phyloP scores from a whole-genome alignment of 2,113 vertebrate species.

The Sebastes fasciatus region DNA sequence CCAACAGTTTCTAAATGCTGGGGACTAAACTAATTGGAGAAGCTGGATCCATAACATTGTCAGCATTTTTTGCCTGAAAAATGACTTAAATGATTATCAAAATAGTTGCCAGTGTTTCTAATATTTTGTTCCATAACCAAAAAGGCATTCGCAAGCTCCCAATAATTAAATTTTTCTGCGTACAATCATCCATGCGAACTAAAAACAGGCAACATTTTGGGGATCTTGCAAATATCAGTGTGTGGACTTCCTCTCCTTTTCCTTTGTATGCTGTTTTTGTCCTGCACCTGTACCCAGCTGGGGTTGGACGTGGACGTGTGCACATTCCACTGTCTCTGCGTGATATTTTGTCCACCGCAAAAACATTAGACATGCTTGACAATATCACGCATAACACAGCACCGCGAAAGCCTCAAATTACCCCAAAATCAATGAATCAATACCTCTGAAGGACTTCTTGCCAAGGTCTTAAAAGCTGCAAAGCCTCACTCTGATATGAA shows the following conservation, averaged over 20 bases:
- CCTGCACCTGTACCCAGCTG: not conserved
- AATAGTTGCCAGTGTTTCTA: not conserved
- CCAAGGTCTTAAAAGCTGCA: slow-evolving; percentile 4
- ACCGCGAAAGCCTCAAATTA: not conserved
- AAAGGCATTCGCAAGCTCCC: not conserved
- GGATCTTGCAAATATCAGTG: not conserved
- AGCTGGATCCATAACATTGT: not conserved
- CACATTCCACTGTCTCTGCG: not conserved
- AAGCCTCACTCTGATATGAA: not conserved
- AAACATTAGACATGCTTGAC: not conserved
- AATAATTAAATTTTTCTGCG: not conserved
- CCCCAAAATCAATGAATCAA: slow-evolving; percentile 15
- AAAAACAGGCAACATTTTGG: not conserved
- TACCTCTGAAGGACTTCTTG: not conserved
- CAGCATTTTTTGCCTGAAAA: not conserved
- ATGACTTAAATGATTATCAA: not conserved
- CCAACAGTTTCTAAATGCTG: no score
- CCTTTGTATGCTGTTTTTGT: not conserved
- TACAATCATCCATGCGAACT: not conserved
- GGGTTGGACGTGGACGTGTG: not conserved
- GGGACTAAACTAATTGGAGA: not conserved
- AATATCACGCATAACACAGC: not conserved
- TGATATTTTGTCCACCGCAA: not conserved
- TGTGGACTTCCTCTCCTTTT: not conserved
- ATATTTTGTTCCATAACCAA: not conserved